These are phyloP conservation scores for Acrobeloides nanus DNA, from an alignment of 2,888 invertebrate genomes.

Conservation along the genomic window DNA sequence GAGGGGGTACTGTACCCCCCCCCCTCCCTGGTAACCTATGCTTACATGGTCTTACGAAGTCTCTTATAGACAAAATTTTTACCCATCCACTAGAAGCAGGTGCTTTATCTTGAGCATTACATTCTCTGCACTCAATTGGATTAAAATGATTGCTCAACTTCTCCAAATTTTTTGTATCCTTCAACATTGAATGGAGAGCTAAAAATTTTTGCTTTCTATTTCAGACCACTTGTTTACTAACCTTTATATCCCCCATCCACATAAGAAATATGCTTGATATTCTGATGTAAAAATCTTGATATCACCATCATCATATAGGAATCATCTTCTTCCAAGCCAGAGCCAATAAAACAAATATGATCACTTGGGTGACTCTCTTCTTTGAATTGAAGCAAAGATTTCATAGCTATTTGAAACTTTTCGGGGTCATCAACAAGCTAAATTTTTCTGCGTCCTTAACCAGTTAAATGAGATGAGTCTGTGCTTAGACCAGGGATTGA, in stretches of 20 bases:
- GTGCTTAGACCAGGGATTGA: too few species aligned
- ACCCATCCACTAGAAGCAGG: constrained; percentile 27
- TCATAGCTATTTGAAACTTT: constrained; percentile 86
- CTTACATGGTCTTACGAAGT: too few species aligned
- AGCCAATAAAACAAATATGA: constrained; percentile 69
- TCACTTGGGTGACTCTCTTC: constrained; percentile 67
- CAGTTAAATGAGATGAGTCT: too few species aligned
- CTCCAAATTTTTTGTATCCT: constrained; percentile 68
- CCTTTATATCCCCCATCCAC: constrained; percentile 79
- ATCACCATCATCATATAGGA: constrained; percentile 71
- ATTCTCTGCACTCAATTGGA: constrained; percentile 72
- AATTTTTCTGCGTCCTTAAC: too few species aligned
- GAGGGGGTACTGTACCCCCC: too few species aligned
- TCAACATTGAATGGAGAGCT: constrained; percentile 64
- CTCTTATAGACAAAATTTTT: too few species aligned
- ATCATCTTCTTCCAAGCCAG: constrained; percentile 71
- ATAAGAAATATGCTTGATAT: constrained; percentile 83
- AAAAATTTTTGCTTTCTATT: too few species aligned
- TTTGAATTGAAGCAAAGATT: constrained; percentile 79
- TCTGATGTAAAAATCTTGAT: constrained; percentile 86
- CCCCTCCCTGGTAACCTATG: too few species aligned
- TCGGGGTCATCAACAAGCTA: constrained; percentile 89
- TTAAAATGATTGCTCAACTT: constrained; percentile 75
- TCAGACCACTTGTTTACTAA: too few species aligned
- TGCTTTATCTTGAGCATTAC: constrained; percentile 53